These are phyloP conservation scores for Atta texana DNA, from an alignment of 1,140 invertebrate species.

Conservation along the genomic window DNA sequence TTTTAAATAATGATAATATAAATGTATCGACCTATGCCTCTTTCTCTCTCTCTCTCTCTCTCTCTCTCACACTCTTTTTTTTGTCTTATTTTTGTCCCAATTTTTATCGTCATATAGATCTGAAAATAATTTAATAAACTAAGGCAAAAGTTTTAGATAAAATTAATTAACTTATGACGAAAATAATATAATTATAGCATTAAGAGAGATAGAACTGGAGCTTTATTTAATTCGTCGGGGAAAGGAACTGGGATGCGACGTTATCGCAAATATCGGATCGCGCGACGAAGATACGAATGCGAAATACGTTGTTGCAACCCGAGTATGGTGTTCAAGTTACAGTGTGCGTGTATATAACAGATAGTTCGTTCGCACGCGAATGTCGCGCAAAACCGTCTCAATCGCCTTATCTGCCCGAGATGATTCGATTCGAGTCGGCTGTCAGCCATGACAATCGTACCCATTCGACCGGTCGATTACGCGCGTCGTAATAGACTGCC, in stretches of 20 bases:
- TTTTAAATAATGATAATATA: neutral
- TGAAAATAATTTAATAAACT: neutral
- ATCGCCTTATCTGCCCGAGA: conserved; percentile 71
- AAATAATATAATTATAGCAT: neutral
- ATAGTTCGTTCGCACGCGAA: conserved; percentile 46
- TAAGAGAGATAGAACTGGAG: neutral
- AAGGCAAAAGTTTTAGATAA: too few relatives aligned
- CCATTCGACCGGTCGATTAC: conserved; percentile 72
- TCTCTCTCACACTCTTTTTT: neutral
- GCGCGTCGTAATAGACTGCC: conserved; percentile 69
- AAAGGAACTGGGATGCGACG: neutral
- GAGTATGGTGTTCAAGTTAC: conserved; percentile 20
- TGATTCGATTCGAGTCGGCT: conserved; percentile 72
- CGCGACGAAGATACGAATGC: conserved; percentile 38
- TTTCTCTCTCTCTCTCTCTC: neutral
- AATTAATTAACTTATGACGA: neutral
- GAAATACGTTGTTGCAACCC: conserved; percentile 13
- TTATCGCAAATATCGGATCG: conserved; percentile 46
- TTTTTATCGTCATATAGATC: neutral
- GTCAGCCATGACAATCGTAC: conserved; percentile 70
- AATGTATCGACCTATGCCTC: neutral
- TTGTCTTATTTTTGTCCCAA: neutral
- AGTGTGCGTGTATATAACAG: neutral
- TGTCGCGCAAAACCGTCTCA: conserved; percentile 64
- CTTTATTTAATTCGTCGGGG: neutral